Evolutionary conservation across 2,888 invertebrate genomes (phyloP), one percentile per base, ranked within the genome.

Genomic region (Leptopilina myrica): DNA sequence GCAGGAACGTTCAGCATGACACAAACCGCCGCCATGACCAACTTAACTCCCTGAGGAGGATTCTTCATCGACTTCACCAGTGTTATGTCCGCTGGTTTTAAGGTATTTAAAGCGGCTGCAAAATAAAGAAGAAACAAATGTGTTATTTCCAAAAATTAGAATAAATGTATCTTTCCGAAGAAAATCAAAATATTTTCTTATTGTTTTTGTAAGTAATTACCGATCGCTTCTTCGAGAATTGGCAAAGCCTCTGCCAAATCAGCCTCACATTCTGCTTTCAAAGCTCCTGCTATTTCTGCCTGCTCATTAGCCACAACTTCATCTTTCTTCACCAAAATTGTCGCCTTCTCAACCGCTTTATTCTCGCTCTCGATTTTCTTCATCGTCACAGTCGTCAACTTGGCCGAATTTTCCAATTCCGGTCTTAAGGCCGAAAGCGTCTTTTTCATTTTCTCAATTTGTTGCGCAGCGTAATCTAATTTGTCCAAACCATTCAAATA

Each of bases 21-120:
- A 90, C 97, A 97, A n/a, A 97, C 96, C n/a, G 96, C 97, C 12
- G 96, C 96, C 96, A 97, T 96, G 3, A 97, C 97, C 79, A 97
- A 91, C 90, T 97, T 97, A 0, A 97, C 95, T 15, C 96, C 95
- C 81, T 94, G 94, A 12, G 97, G 97, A 43, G 97, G 97, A 92
- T 95, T 96, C 92, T 97, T 97, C 97, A 97, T 97, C 1, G 97
- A 95, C 91, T 97, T 97, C 0, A 97, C 96, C 82, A 97, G 93
- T 0, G 96, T 96, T 82, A 97, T 96, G 90, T 97, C 97, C 64
- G 94, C 93, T 20, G 97, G 96, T 92, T 97, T 97, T 76, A 98
- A 93, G 0, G 97, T 97, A 90, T 97, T 96, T 78, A 98, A 93
- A 69, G 97, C 97, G 84, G 94, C 93, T 81, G 20, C 20, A 20